These are phyloP conservation scores for Gallinago jamesoni DNA, from an alignment of 2,113 vertebrate species.

Conservation along the genomic window DNA sequence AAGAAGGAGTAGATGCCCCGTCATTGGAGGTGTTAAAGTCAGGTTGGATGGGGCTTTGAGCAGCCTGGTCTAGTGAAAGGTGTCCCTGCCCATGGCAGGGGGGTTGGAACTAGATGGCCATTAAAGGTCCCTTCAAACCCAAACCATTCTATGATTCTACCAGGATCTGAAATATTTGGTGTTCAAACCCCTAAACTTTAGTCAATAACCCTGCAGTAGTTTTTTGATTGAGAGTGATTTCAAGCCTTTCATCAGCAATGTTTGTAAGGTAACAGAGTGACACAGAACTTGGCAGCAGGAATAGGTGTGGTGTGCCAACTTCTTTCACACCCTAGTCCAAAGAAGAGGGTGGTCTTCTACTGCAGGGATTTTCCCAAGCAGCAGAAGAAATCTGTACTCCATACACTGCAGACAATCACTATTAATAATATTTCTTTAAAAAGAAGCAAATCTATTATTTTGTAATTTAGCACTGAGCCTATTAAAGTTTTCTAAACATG, in stretches of 20 bases:
- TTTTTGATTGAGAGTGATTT: not conserved
- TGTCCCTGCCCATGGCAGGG: not conserved
- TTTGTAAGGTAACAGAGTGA: not conserved
- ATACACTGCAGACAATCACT: not conserved
- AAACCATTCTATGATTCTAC: not conserved
- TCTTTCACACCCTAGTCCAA: not conserved
- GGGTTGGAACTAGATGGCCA: not conserved
- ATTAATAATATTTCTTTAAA: not conserved
- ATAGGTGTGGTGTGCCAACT: not conserved
- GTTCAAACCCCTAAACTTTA: not conserved
- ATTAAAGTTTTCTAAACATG: not conserved
- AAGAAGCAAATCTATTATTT: not conserved
- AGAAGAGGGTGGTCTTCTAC: not conserved
- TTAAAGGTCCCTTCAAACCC: not conserved
- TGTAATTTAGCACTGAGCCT: not conserved
- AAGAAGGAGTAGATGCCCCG: not conserved
- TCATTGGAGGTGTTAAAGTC: not conserved
- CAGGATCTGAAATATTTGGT: not conserved
- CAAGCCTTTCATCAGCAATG: not conserved
- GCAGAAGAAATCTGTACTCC: not conserved
- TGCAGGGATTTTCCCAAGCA: fast-evolving
- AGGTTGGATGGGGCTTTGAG: fast-evolving
- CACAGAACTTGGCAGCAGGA: not conserved
- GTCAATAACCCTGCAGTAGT: not conserved
- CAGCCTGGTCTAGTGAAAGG: not conserved